Conservation (phyloP, 2,797 vertebrate genomes). For the Xenopus petersii region DNA sequence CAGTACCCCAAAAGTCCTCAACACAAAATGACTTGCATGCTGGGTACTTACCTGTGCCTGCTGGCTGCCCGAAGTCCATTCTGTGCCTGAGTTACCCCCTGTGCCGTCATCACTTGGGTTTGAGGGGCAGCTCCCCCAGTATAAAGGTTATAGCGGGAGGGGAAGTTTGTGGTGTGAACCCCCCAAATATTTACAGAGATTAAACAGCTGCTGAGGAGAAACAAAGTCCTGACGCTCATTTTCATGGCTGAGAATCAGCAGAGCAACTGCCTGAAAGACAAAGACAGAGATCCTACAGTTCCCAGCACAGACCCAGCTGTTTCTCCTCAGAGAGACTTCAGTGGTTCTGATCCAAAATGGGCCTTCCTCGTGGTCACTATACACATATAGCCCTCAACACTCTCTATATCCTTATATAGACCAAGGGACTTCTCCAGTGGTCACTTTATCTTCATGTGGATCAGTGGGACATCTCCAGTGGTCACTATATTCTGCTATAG, state of each 20-base stretch:
- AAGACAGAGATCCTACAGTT: too few species aligned
- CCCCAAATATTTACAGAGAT: neutral
- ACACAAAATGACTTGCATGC: too few species aligned
- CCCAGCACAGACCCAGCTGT: neutral
- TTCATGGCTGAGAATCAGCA: neutral
- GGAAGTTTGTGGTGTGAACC: slow-evolving; percentile 23
- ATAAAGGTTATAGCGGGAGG: slow-evolving; percentile 34
- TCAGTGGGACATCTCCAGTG: neutral
- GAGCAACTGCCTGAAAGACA: neutral
- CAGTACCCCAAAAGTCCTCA: too few species aligned
- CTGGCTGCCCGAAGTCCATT: slow-evolving; percentile 28
- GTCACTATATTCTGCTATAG: neutral
- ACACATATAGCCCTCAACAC: too few species aligned
- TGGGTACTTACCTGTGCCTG: slow-evolving; percentile 36
- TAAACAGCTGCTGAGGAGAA: neutral
- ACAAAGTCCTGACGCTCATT: neutral
- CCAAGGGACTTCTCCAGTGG: neutral
- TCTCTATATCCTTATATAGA: neutral
- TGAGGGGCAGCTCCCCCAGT: slow-evolving; percentile 19
- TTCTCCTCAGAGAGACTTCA: neutral
- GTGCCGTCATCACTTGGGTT: slow-evolving; percentile 8
- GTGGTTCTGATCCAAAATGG: neutral
- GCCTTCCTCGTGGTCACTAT: neutral
- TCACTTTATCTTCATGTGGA: neutral
- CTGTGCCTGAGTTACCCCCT: slow-evolving; percentile 29